Evolutionary conservation across 2,888 invertebrate species (phyloP), one percentile per base, ranked within the genome.

Genomic region (Yponomeuta cagnagella): DNA sequence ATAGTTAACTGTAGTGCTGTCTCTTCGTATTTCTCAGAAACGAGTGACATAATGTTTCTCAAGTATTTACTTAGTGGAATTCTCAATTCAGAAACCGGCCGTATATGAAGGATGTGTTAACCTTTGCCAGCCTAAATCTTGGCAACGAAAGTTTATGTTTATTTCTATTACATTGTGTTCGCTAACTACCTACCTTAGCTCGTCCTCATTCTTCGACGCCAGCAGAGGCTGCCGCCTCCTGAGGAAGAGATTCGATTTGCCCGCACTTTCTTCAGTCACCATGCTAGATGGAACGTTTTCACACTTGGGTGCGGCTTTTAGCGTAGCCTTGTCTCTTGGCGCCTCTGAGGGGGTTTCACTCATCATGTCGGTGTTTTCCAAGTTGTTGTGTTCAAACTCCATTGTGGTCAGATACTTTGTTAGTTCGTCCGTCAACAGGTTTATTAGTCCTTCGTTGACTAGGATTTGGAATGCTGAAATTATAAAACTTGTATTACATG

Each of bases 391-490:
- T 76, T 92, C 90, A 74, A 78, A 84, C 71, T 86, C 82, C 92
- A 92, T 92, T 12, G 87, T 88, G 37, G 75, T 77, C 63, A 92
- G 76, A 73, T 92, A 86, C 37, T 82, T 80, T 30, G 80, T 85
- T 30, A 93, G 79, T 79, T 92, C 90, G 48, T 89, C 88, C 70
- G 88, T 90, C 31, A 93, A 75, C 69, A 92, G 75, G 69, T 77
- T 80, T 33, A 93, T 85, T 4, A 93, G 85, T 1, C 93, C 93
- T 78, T 89, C 90, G 72, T 87, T 87, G 9, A 92, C 84, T 9
- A 93, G 81, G 71, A 92, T 88, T 84, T 92, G 90, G 74, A 93
- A 90, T 74, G 90, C 93, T 90, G 79, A 58, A 58, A 58, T 30
- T 82, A 84, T 65, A 70, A 67, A 48, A 73, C 52, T 10, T 48